A percentile compares a stretch with the other conserved stretches of the same genome.
Evolutionary conservation across 2,113 vertebrate species (phyloP).

Genomic region (Anseranas semipalmata): DNA sequence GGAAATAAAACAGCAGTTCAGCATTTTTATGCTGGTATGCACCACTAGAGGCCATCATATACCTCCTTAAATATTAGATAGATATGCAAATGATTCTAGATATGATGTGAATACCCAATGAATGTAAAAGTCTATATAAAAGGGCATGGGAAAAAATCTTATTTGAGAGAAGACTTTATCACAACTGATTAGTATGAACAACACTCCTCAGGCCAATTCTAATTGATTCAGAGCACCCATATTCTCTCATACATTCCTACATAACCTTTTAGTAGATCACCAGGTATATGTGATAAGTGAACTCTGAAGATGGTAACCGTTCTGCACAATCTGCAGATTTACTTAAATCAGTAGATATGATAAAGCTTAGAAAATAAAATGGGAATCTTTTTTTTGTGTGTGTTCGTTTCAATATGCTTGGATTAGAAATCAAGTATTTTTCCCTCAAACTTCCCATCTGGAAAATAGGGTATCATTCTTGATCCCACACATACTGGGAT

Average conservation of each 20-base stretch:
- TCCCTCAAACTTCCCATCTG: not conserved
- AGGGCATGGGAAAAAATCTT: not conserved
- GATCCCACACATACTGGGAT: not conserved
- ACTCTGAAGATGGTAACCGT: not conserved
- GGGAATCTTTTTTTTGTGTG: not conserved
- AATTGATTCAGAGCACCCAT: not conserved
- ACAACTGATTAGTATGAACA: not conserved
- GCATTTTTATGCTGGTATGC: conserved; percentile 43
- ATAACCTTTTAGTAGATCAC: not conserved
- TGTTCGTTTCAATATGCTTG: not conserved
- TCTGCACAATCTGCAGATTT: not conserved
- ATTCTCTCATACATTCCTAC: not conserved
- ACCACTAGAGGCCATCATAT: conserved; percentile 82
- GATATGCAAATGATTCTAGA: conserved; percentile 64
- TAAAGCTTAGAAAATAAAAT: not conserved
- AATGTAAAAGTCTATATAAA: not conserved
- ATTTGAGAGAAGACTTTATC: conserved; percentile 2
- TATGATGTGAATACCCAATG: not conserved
- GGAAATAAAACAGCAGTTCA: conserved; percentile 18
- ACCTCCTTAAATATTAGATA: conserved; percentile 74
- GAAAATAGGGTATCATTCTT: not conserved
- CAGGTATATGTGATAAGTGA: not conserved
- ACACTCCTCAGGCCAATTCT: not conserved
- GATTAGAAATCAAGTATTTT: not conserved
- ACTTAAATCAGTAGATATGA: not conserved